Conservation (phyloP, 64 coral and sea anemone genomes). For the Montipora cactus region DNA sequence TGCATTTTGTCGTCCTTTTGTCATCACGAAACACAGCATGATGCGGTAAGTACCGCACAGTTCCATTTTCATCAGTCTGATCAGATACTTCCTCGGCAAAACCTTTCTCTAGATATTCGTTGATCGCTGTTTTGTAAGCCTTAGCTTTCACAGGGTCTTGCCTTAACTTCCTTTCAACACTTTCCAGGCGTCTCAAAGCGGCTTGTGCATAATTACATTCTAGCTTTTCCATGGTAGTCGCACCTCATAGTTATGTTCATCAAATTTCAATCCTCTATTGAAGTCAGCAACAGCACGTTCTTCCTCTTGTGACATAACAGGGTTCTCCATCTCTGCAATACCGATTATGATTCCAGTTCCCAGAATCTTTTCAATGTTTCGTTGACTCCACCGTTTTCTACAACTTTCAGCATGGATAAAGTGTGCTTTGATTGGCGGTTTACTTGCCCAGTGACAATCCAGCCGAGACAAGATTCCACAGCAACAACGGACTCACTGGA, state of each 20-base stretch:
- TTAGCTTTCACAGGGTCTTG: neutral
- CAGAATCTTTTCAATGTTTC: no score
- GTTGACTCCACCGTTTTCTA: no score
- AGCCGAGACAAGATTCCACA: no score
- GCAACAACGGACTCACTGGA: no score
- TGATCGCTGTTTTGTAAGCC: slow-evolving; percentile 21
- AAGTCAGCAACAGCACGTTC: no score
- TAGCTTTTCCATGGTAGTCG: slow-evolving; percentile 47
- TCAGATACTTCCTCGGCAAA: slow-evolving; percentile 1
- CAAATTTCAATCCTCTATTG: slow-evolving; percentile 22
- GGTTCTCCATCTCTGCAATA: no score
- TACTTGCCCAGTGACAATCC: no score
- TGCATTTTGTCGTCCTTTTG: slow-evolving; percentile 19
- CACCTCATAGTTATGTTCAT: slow-evolving; percentile 38
- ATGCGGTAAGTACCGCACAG: neutral
- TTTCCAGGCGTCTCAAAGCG: slow-evolving; percentile 36
- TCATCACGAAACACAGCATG: slow-evolving; percentile 35
- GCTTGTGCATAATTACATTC: slow-evolving; percentile 22
- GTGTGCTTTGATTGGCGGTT: no score
- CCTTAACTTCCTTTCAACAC: slow-evolving; percentile 42
- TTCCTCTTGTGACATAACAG: no score
- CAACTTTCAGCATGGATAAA: no score
- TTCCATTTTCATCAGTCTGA: neutral
- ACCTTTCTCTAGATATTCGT: slow-evolving; percentile 28
- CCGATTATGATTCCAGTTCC: no score